Percentiles rank a stretch among this genome's conserved stretches.
Evolutionary conservation across 53 echinoderm and acorn worm genomes (phyloP).

Genomic region (Astropecten irregularis): DNA sequence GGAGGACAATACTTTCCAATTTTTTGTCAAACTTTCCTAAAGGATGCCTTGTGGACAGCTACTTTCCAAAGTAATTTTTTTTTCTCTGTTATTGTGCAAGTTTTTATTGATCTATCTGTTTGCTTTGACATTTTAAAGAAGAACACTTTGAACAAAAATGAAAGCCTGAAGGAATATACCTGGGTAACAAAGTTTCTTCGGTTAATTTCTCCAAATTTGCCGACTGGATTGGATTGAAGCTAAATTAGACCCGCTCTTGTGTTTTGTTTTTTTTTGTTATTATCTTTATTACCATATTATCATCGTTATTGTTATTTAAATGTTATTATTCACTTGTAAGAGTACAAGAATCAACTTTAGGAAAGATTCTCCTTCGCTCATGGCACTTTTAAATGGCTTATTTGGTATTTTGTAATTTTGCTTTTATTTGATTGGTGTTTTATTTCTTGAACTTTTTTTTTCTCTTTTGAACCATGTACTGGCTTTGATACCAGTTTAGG

Average conservation of each 20-base stretch:
- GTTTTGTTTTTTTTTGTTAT: not conserved
- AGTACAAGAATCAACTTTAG: too few species aligned
- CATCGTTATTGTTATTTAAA: not conserved
- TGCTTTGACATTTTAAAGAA: not conserved
- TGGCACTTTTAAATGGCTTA: not conserved
- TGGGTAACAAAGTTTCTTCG: too few species aligned
- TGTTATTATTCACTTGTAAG: not conserved
- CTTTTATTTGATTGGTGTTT: not conserved
- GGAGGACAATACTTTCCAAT: not conserved
- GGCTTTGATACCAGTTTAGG: too few species aligned
- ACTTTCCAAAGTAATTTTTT: conserved; percentile 21
- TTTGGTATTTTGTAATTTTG: not conserved
- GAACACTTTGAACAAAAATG: not conserved
- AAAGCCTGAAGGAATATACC: too few species aligned
- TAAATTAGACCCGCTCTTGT: not conserved
- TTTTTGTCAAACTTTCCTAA: not conserved
- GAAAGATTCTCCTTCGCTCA: too few species aligned
- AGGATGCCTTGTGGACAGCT: conserved; percentile 15
- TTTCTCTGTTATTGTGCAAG: conserved; percentile 17
- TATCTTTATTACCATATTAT: not conserved
- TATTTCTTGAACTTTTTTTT: not conserved
- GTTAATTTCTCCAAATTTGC: too few species aligned
- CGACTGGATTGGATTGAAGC: too few species aligned
- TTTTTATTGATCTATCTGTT: not conserved
- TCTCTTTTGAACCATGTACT: too few species aligned